Evolutionary conservation across 2,797 vertebrate species (phyloP).

Genomic region (Brachymystax lenok): DNA sequence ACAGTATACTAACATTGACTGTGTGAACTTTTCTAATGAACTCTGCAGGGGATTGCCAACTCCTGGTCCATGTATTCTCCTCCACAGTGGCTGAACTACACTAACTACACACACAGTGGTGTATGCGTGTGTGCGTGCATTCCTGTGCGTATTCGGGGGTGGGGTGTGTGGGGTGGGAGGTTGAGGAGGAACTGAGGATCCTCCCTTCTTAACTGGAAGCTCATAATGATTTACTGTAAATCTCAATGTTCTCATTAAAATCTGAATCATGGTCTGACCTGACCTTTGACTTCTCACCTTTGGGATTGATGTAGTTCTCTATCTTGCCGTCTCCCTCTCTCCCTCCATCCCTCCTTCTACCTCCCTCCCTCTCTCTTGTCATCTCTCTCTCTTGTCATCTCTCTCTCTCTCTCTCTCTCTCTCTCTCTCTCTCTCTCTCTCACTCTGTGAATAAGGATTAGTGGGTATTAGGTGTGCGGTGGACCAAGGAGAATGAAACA

Average conservation of each 20-base stretch:
- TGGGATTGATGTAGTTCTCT: not conserved
- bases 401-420: constrained; percentile 33
- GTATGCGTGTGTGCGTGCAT: not conserved
- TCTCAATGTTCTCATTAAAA: too few relatives aligned
- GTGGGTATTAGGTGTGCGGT: constrained; percentile 69
- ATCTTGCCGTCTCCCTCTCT: not conserved
- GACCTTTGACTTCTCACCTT: not conserved
- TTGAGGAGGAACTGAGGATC: not conserved
- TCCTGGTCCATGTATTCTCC: constrained; percentile 49
- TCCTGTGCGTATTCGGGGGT: not conserved
- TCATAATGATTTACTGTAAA: not conserved
- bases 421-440: constrained; percentile 29
- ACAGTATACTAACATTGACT: constrained; percentile 19
- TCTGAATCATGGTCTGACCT: not conserved
- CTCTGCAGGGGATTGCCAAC: constrained; percentile 60
- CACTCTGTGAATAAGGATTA: constrained; percentile 53
- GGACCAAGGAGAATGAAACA: constrained; percentile 67
- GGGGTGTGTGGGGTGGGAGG: too few relatives aligned
- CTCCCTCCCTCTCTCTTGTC: not conserved
- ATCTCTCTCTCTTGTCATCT: constrained; percentile 8
- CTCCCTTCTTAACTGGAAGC: not conserved
- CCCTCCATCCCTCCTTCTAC: not conserved
- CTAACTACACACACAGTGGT: not conserved
- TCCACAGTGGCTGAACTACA: constrained; percentile 33
- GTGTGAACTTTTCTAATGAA: constrained; percentile 63